These are phyloP conservation scores for Tauraco erythrolophus DNA, from an alignment of 2,113 vertebrate genomes.

Conservation along the genomic window DNA sequence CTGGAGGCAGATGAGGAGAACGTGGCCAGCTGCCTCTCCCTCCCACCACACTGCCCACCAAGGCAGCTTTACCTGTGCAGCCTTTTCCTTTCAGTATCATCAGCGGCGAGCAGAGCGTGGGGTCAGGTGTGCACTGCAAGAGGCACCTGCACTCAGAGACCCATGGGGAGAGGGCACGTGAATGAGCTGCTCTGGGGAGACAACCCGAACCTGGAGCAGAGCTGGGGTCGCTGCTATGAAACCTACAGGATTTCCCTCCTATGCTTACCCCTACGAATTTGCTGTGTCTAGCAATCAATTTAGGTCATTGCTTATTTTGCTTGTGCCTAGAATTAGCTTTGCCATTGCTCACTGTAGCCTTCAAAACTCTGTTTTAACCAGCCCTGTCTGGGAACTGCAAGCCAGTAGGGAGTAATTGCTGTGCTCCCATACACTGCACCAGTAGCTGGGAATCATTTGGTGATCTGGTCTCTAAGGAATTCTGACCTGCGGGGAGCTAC, in stretches of 20 bases:
- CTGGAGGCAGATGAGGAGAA: background rate
- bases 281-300: background rate
- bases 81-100: background rate
- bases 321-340: background rate
- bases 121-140: background rate
- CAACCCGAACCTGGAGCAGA: background rate
- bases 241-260: background rate
- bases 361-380: background rate
- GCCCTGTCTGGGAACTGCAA: background rate
- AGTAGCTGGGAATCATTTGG: background rate
- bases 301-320: background rate
- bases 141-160: background rate
- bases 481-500: background rate
- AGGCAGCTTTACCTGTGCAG: background rate
- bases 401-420: background rate
- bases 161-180: background rate
- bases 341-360: background rate
- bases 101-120: fast-evolving
- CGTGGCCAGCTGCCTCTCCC: background rate
- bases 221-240: background rate
- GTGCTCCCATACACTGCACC: background rate
- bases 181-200: background rate
- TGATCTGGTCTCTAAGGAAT: background rate
- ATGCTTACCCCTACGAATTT: background rate
- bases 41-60: background rate